Base-by-base conservation (phyloP, 1,140 invertebrate species). In the Apis mellifera region DNA sequence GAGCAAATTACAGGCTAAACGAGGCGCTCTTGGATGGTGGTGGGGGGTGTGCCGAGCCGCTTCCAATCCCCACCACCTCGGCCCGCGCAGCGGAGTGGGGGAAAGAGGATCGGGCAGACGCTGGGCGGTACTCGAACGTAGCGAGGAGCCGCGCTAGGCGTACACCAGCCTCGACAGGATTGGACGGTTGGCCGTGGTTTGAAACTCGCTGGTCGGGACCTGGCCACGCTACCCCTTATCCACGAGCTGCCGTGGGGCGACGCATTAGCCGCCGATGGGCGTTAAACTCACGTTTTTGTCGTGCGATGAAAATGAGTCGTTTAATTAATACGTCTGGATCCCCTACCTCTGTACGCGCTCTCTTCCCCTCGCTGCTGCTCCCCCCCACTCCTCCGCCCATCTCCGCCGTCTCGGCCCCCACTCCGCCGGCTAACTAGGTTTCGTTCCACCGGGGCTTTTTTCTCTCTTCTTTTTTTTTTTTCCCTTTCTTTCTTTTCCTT, bases 1-100 rank as follows among this genome's bases (percentile, higher is more conserved):
- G 94, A 94, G 92, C 92, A 94, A 93, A 93, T 94, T 92, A 93
- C 92, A 90, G 89, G 89, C 92, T 94, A 93, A 94, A 94, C 91
- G 91, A 88, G 90, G 59, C 88, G 86, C 88, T 86, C 83, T 81
- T 80, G 42, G 60, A 9, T 52, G 68, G 77, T 81, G 62, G 88
- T 80, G 84, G 91, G 91, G 86, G 64, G 57, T 57, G 17, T 26
- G 32, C 23, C 21, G 11, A 78, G 66, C 66, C 85, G 81, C 82
- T 70, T 82, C 59, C n/a, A 70, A 84, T 69, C 70, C 85, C 85
- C 78, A 84, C 86, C 87, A 78, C 2, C 9, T 0, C 13, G 3
- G 5, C 21, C 1, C 4, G 0, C 13, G 2, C 0, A 0, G 17
- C 8, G 0, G 1, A 9, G 84, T 48, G 73, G 83, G 80, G 78